Evolutionary conservation across 2,113 vertebrate species (phyloP).

Genomic region (Colius striatus): DNA sequence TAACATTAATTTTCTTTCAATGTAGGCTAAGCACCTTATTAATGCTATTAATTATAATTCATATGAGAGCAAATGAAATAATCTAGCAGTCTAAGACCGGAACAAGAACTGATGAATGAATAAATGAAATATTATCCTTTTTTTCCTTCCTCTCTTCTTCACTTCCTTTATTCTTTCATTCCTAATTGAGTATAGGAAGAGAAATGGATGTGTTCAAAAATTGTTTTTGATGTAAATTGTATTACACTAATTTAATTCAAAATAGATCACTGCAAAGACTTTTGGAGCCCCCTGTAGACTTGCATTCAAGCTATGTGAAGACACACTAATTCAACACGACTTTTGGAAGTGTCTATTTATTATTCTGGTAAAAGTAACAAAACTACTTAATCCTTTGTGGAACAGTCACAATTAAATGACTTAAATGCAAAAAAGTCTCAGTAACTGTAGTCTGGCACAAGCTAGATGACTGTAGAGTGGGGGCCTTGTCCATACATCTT

Average conservation of each 20-base stretch:
- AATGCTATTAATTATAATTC: constrained; percentile 42
- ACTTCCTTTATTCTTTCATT: neutral
- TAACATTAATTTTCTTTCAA: constrained; percentile 54
- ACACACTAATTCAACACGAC: neutral
- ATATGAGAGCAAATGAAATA: constrained; percentile 42
- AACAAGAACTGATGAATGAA: constrained; percentile 28
- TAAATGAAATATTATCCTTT: neutral
- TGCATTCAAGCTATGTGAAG: neutral
- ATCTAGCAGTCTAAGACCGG: neutral
- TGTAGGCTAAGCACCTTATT: constrained; percentile 49
- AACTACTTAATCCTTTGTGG: neutral
- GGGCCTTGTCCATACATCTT: neutral
- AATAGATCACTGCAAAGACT: constrained; percentile 15
- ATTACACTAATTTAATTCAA: constrained; percentile 9
- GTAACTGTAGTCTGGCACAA: neutral
- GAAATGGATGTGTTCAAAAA: neutral
- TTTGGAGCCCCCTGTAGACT: constrained; percentile 51
- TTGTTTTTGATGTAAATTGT: constrained; percentile 16
- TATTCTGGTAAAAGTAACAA: neutral
- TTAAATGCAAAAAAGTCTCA: neutral
- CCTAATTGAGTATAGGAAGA: neutral
- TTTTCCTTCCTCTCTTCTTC: constrained; percentile 11
- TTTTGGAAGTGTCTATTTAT: neutral
- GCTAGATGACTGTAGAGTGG: neutral
- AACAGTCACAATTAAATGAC: neutral